Conservation (phyloP, 2,888 invertebrate genomes). For the Drosophila mercatorum region DNA sequence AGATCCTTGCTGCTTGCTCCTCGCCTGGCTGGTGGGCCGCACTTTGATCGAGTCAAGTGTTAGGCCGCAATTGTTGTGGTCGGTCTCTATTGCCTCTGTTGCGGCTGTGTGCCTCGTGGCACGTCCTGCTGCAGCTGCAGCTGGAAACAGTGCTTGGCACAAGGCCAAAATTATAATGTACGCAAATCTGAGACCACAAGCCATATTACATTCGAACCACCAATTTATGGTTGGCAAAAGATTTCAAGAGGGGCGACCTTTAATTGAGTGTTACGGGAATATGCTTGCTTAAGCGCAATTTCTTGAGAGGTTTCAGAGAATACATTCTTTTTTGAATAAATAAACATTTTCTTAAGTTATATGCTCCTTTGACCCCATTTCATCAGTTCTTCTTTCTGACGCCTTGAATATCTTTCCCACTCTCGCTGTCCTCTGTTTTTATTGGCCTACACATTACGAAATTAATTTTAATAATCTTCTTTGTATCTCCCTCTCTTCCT, state of each 20-base stretch:
- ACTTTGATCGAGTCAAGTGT: constrained; percentile 52
- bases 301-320: not conserved
- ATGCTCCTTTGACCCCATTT: not conserved
- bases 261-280: not conserved
- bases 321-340: not conserved
- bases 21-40: constrained; percentile 7
- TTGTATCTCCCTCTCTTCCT: not conserved
- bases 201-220: constrained; percentile 52
- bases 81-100: constrained; percentile 41
- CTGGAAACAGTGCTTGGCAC: constrained; percentile 39
- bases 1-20: constrained; percentile 8
- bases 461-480: constrained; percentile 1
- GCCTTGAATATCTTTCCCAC: too few relatives aligned
- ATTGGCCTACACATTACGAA: not conserved
- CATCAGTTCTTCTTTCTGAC: not conserved
- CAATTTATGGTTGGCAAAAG: constrained; percentile 30
- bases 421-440: not conserved
- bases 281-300: not conserved
- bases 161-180: constrained; percentile 59
- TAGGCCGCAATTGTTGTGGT: constrained; percentile 63
- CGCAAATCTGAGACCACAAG: constrained; percentile 61
- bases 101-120: constrained; percentile 8
- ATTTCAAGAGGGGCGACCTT: constrained; percentile 6
- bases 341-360: not conserved
- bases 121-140: constrained; percentile 30